Evolutionary conservation across 2,888 invertebrate genomes (phyloP).

Genomic region (Macrophya alboannulata): DNA sequence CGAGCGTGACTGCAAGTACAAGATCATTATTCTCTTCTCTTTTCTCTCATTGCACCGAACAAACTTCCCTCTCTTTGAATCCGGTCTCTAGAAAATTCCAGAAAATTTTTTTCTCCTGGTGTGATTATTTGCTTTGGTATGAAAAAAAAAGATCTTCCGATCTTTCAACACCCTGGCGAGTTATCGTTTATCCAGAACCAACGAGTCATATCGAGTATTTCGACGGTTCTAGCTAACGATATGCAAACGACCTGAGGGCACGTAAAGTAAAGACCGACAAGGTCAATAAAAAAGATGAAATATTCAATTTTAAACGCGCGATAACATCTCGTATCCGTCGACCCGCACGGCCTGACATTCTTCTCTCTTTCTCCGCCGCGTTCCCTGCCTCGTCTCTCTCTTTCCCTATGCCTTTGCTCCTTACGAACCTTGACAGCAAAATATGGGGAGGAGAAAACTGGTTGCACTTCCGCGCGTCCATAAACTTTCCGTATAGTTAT

Average conservation of each 20-base stretch:
- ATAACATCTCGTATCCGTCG: constrained; percentile 45
- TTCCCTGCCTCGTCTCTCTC: neutral
- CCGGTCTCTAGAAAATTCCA: neutral
- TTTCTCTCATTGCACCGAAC: neutral
- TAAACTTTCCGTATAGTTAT: neutral
- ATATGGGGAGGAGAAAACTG: neutral
- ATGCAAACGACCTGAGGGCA: constrained; percentile 42
- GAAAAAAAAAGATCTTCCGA: neutral
- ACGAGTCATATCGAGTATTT: neutral
- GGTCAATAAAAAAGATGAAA: constrained; percentile 56
- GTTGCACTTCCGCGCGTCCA: neutral
- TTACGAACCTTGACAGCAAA: neutral
- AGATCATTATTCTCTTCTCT: neutral
- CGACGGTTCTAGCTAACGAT: constrained; percentile 26
- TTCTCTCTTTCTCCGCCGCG: neutral
- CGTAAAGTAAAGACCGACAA: constrained; percentile 44
- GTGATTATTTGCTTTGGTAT: neutral
- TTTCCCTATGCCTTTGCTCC: neutral
- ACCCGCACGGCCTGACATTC: neutral
- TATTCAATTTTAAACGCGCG: constrained; percentile 55
- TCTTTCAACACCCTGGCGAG: constrained; percentile 7
- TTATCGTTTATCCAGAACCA: neutral
- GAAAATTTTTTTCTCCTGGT: neutral
- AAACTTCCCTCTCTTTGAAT: neutral
- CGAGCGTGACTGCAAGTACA: neutral